Conservation (phyloP, 2,797 vertebrate species). For the Adelosebastes latens region DNA sequence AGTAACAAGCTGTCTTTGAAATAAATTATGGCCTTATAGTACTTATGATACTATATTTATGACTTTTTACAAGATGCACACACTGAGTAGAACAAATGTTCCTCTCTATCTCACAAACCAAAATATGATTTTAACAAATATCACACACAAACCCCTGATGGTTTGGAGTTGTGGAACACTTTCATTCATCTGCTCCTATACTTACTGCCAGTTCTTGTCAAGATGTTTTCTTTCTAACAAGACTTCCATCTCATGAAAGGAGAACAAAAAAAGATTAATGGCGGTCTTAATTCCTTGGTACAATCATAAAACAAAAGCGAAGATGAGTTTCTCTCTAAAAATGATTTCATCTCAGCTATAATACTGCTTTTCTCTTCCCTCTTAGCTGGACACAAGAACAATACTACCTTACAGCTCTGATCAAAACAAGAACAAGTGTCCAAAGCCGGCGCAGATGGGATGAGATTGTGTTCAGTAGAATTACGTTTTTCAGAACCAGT, state of each 20-base stretch:
- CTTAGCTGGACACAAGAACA: conserved; percentile 47
- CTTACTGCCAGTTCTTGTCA: conserved; percentile 20
- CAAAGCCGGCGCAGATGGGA: conserved; percentile 62
- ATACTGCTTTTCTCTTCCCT: conserved; percentile 13
- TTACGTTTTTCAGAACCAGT: conserved; percentile 71
- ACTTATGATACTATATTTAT: background rate
- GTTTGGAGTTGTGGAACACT: background rate
- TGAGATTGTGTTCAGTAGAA: conserved; percentile 71
- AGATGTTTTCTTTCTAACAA: conserved; percentile 4
- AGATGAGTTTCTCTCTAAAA: conserved; percentile 37
- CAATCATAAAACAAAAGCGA: conserved; percentile 30
- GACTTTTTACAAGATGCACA: background rate
- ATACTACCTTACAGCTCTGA: conserved; percentile 63
- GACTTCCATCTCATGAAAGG: conserved; percentile 2
- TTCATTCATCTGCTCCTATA: conserved; percentile 13
- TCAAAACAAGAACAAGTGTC: conserved; percentile 72
- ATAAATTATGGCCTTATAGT: background rate
- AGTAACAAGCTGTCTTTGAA: conserved; percentile 3
- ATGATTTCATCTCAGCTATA: conserved; percentile 44
- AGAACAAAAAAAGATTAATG: conserved; percentile 11
- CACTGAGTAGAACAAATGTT: background rate
- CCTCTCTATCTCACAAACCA: background rate
- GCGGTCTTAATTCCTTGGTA: conserved; percentile 21
- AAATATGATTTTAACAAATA: conserved; percentile 20
- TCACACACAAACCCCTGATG: background rate